A percentile compares a stretch with the other conserved stretches of the same genome.
Conservation (phyloP, 1,140 invertebrate species). For the Drosophila santomea region DNA sequence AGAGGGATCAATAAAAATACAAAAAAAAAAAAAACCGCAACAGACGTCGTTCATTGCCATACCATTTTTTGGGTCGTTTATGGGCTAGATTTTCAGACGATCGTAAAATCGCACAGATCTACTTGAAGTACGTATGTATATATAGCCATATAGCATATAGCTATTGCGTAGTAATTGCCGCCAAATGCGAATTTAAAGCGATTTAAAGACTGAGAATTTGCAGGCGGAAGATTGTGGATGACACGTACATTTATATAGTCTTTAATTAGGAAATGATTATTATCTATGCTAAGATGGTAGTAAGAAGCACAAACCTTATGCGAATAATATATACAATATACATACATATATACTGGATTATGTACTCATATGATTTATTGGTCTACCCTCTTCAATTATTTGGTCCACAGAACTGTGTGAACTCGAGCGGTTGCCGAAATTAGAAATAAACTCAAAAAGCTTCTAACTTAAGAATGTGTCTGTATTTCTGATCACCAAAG, state of each 20-base stretch:
- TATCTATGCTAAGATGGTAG: no score
- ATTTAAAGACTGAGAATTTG: slow-evolving; percentile 19
- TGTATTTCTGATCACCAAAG: neutral
- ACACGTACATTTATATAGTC: neutral
- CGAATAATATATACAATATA: neutral
- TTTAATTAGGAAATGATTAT: neutral
- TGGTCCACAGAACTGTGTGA: no score
- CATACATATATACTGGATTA: no score
- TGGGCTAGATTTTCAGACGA: slow-evolving; percentile 43
- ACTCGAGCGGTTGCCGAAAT: neutral
- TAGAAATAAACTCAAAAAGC: neutral
- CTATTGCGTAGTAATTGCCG: slow-evolving; percentile 36
- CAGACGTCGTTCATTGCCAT: slow-evolving; percentile 37
- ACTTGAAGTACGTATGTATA: neutral
- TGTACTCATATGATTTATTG: neutral
- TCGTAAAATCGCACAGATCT: slow-evolving; percentile 42
- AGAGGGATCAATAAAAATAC: slow-evolving; percentile 34
- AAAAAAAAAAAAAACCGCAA: slow-evolving; percentile 6
- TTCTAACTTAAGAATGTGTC: slow-evolving; percentile 15
- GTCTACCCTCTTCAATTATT: no score
- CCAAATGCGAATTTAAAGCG: slow-evolving; percentile 21
- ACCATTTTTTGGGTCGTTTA: slow-evolving; percentile 25
- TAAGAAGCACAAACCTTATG: no score
- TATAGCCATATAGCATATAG: neutral
- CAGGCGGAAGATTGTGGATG: neutral